These are phyloP conservation scores for Phytoseiulus persimilis DNA, from an alignment of 2,888 invertebrate species.

Conservation along the genomic window DNA sequence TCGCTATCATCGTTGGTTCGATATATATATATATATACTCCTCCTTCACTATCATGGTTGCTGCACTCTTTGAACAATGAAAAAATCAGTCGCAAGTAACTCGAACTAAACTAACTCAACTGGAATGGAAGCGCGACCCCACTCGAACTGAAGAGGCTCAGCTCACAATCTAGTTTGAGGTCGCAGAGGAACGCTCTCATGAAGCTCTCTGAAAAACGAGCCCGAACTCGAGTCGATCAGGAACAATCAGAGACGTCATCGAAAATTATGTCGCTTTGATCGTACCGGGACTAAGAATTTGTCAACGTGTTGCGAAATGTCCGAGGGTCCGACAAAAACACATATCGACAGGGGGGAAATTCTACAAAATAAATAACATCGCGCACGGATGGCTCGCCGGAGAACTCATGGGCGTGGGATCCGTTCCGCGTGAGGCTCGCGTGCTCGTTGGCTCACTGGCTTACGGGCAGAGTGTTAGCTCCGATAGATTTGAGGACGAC, in stretches of 20 bases:
- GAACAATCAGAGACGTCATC: background rate
- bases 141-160: background rate
- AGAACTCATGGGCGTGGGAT: background rate
- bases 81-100: background rate
- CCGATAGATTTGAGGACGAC: background rate
- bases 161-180: background rate
- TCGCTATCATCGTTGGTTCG: background rate
- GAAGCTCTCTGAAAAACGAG: background rate
- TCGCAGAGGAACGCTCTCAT: background rate
- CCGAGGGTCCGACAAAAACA: background rate
- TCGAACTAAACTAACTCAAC: background rate
- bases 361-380: constrained; percentile 5
- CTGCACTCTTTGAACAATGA: background rate
- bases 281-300: background rate
- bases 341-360: background rate
- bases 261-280: background rate
- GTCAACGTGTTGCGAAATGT: background rate
- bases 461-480: background rate
- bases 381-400: background rate
- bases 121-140: background rate
- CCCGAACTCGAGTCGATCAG: background rate
- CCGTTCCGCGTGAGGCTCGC: background rate
- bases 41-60: background rate
- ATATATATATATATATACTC: background rate
- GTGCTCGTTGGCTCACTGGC: background rate